Evolutionary conservation across 2,888 invertebrate genomes (phyloP).

Genomic region (Acleris holmiana): DNA sequence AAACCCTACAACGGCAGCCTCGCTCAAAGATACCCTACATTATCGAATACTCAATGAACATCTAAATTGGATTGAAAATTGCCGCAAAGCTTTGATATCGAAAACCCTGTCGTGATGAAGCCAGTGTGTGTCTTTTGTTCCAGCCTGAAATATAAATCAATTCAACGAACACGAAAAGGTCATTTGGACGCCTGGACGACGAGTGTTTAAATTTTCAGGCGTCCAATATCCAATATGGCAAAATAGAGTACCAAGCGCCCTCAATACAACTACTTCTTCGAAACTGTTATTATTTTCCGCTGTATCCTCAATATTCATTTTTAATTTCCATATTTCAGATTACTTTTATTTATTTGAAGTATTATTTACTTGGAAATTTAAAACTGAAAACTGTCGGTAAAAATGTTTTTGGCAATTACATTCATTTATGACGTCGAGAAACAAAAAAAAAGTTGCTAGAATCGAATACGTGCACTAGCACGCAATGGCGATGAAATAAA

Average conservation of each 20-base stretch:
- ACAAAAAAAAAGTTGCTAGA: too few species aligned
- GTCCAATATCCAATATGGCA: slow-evolving; percentile 14
- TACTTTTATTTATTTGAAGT: too few species aligned
- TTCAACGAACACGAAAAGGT: slow-evolving; percentile 44
- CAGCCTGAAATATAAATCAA: slow-evolving; percentile 44
- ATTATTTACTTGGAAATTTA: too few species aligned
- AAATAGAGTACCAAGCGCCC: background rate
- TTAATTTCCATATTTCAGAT: too few species aligned
- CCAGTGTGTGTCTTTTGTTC: slow-evolving; percentile 9
- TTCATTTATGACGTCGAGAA: too few species aligned
- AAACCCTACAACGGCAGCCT: slow-evolving; percentile 26
- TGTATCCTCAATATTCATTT: too few species aligned
- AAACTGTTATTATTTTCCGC: too few species aligned
- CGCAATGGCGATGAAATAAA: too few species aligned
- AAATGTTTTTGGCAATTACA: too few species aligned
- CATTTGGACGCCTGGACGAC: slow-evolving; percentile 33
- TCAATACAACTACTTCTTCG: too few species aligned
- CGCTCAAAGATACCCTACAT: slow-evolving; percentile 24
- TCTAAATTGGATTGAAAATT: slow-evolving; percentile 31
- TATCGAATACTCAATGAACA: slow-evolving; percentile 29
- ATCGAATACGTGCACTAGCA: too few species aligned
- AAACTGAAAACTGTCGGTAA: too few species aligned
- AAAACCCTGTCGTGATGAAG: slow-evolving; percentile 5
- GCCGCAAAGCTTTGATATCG: slow-evolving; percentile 21
- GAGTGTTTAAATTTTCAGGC: slow-evolving; percentile 26